Percentiles rank a stretch among this genome's conserved stretches.
phyloP scores from a whole-genome alignment of 2,888 invertebrate genomes.

The Apamea monoglypha region DNA sequence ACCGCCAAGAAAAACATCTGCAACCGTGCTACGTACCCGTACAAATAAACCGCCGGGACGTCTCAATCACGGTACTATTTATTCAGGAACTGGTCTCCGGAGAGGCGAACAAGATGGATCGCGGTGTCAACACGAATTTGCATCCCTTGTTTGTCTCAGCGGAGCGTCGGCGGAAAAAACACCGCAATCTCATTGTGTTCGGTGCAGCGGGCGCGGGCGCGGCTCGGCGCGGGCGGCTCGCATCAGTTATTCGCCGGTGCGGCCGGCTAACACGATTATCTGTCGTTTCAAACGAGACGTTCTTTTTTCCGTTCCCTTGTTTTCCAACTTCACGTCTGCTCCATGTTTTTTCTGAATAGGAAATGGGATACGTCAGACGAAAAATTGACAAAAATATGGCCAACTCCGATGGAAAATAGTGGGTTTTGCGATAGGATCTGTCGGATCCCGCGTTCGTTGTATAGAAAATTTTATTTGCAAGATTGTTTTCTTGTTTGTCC shows the following conservation, averaged over 20 bases:
- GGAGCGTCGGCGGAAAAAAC: conserved; percentile 87
- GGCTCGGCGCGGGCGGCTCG: conserved; percentile 68
- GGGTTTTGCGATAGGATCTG: conserved; percentile 88
- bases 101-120: conserved; percentile 90
- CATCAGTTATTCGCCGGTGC: conserved; percentile 88
- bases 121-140: conserved; percentile 90
- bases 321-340: conserved; percentile 89
- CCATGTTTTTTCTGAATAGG: conserved; percentile 89
- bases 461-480: conserved; percentile 82
- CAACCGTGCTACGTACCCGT: conserved; percentile 78
- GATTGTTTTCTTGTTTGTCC: conserved; percentile 84
- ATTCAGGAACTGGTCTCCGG: conserved; percentile 86
- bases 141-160: conserved; percentile 90
- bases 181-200: conserved; percentile 89
- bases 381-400: conserved; percentile 90
- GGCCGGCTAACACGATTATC: conserved; percentile 90
- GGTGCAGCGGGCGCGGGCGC: conserved; percentile 83
- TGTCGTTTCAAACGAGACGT: conserved; percentile 88
- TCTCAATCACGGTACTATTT: conserved; percentile 88
- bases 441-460: conserved; percentile 77
- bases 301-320: conserved; percentile 89
- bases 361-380: conserved; percentile 90
- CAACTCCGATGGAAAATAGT: conserved; percentile 87
- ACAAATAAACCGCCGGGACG: conserved; percentile 82
- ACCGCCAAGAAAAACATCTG: conserved; percentile 78